Evolutionary conservation across 2,888 invertebrate species (phyloP), one percentile per base, ranked within the genome.

Genomic region (Cecidostiba fungosa): DNA sequence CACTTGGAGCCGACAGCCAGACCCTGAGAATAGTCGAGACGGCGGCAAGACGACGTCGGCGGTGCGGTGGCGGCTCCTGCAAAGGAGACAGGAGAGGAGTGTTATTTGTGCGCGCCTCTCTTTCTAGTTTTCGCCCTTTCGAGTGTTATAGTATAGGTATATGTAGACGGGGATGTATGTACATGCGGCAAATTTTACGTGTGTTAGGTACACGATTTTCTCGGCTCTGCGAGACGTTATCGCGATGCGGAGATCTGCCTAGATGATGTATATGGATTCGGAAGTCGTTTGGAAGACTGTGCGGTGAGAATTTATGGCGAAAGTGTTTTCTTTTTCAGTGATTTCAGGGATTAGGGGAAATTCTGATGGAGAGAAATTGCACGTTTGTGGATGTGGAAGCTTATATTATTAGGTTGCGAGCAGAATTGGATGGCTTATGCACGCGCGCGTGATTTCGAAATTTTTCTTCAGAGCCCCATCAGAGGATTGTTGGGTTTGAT

Each of bases 1-100:
- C 80, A 73, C 59, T 80, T 73, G 59, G 66, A 29, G 66, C 26
- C 66, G 66, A 66, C 66, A 66, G 26, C 29, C 66, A 66, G 80
- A 26, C 43, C 73, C 26, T 26, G 66, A 66, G 29, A 66, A 66
- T 29, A 66, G 66, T 80, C 72, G 80, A 73, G 70, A 47, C 70
- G 36, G 36, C 79, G 70, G 50, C 62, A 19, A 10, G 23, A 23
- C 59, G 59, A 23, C 59, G 59, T 16, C 2, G 59, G 59, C 59
- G 59, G 23, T 3, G 23, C 54, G 10, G 36, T 19, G 16, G n/a
- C n/a, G n/a, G n/a, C n/a, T n/a, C n/a, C 36, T 39, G 14, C 36
- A 77, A 62, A 62, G 77, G 19, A 66, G 26, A 29, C 77, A 43
- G 47, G 39, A 62, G 77, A 23, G n/a, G 23, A 66, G 66, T 26